These are phyloP conservation scores for Engraulis encrasicolus DNA, from an alignment of 2,113 vertebrate genomes.

Conservation along the genomic window DNA sequence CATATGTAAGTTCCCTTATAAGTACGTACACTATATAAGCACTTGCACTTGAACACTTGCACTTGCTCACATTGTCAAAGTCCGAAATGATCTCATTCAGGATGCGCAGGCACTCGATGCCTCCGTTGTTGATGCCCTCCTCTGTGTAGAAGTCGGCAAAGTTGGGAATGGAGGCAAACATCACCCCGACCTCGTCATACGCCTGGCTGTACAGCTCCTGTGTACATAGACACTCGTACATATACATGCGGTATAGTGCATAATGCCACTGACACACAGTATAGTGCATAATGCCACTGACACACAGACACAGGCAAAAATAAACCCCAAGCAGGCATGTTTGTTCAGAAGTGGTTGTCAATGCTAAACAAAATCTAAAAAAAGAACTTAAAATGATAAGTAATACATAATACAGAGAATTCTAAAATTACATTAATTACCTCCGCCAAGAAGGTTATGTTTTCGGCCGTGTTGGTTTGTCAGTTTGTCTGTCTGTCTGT, in stretches of 20 bases:
- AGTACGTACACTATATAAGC: too few species aligned
- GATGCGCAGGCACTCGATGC: slow-evolving; percentile 92
- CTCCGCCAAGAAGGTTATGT: too few species aligned
- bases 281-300: neutral
- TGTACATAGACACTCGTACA: neutral
- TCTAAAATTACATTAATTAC: too few species aligned
- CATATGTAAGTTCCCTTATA: too few species aligned
- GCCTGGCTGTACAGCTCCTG: slow-evolving; percentile 97
- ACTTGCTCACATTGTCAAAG: slow-evolving; percentile 87
- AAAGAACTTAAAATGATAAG: too few species aligned
- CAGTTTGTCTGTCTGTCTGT: too few species aligned
- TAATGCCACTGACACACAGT: slow-evolving; percentile 16
- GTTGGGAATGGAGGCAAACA: slow-evolving; percentile 97
- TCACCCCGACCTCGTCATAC: slow-evolving; percentile 91
- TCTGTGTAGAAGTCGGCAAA: slow-evolving; percentile 98
- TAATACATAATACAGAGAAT: too few species aligned
- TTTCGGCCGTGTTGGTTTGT: too few species aligned
- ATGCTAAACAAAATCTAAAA: neutral
- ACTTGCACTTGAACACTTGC: too few species aligned
- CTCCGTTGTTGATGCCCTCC: slow-evolving; percentile 94
- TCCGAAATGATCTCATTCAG: slow-evolving; percentile 98
- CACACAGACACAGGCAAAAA: neutral
- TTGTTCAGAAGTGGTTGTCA: neutral
- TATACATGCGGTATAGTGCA: too few species aligned
- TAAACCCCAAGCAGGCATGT: slow-evolving; percentile 21